Evolutionary conservation across 2,113 vertebrate genomes (phyloP), one percentile per base, ranked within the genome.

Genomic region (Cairina moschata): DNA sequence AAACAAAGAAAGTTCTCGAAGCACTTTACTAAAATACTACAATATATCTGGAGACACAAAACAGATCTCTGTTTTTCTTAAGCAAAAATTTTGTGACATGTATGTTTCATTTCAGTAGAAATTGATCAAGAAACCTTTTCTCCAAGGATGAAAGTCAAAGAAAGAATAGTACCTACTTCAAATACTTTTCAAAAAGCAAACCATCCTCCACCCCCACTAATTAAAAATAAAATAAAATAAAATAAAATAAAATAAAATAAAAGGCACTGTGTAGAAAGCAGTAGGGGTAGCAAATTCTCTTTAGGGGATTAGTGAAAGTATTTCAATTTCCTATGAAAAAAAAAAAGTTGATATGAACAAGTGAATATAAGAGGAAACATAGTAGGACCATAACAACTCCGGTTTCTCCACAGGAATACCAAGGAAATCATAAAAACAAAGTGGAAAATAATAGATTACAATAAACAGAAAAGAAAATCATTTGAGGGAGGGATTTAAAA

Each of bases 1-100:
- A 93, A 97, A 95, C 2, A 11, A 88, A 86, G 55, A 93, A 48
- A 75, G 59, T 36, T 83, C 80, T 91, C 40, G 40, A 83, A 87
- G 65, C 34, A 75, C 32, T 83, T 86, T 65, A 65, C 42, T 83
- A 71, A 92, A 94, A 89, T 66, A 73, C 31, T 79, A 13, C 58
- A 58, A 21, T 69, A 50, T 44, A 90, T 83, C 18, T 67, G 6
- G 42, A 83, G 72, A 91, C 65, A 88, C n/a, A 94, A 93, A 96
- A 1, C 86, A 96, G 91, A 95, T 29, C 68, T 88, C 85, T 68
- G 12, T 14, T 77, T 88, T 88, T 83, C 5, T 66, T 25, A 23
- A 68, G 67, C 1, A 1, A 40, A 80, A 78, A 50, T 88, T 91
- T 82, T 91, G 82, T 88, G 80, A 85, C 58, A 81, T 48, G 50